These are phyloP conservation scores for Suncus etruscus DNA, from an alignment of 2,113 vertebrate species.

Conservation along the genomic window DNA sequence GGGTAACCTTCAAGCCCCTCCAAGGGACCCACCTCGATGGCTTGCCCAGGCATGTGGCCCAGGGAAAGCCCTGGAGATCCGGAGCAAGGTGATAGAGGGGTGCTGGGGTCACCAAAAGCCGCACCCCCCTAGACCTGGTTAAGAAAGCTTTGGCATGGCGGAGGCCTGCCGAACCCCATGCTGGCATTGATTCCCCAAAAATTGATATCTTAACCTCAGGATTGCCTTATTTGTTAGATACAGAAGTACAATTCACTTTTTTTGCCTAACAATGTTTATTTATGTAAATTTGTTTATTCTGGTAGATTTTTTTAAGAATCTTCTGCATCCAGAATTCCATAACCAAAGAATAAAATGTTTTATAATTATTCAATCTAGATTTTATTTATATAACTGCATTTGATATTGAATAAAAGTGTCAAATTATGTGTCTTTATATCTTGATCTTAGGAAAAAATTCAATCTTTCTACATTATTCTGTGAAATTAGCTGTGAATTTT, in stretches of 20 bases:
- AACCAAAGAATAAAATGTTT: slow-evolving; percentile 27
- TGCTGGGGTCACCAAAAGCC: too few relatives aligned
- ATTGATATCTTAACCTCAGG: slow-evolving; percentile 40
- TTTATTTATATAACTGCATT: neutral
- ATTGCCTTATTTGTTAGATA: slow-evolving; percentile 12
- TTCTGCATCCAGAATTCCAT: neutral
- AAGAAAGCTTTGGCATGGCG: too few relatives aligned
- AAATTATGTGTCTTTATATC: neutral
- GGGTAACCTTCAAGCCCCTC: too few relatives aligned
- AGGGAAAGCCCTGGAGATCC: too few relatives aligned
- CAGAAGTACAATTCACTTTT: slow-evolving; percentile 25
- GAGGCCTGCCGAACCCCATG: too few relatives aligned
- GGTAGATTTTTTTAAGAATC: neutral
- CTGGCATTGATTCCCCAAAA: too few relatives aligned
- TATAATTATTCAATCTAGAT: neutral
- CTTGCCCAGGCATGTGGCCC: too few relatives aligned
- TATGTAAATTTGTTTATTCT: slow-evolving; percentile 41
- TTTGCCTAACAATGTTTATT: neutral
- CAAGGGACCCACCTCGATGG: too few relatives aligned
- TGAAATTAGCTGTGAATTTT: neutral
- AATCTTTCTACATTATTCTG: neutral
- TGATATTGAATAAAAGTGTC: neutral
- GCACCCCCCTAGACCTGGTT: too few relatives aligned
- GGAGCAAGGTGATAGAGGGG: too few relatives aligned
- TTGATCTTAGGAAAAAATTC: neutral